Base-by-base conservation (phyloP, 2,113 vertebrate species). In the Bothrops jararaca region DNA sequence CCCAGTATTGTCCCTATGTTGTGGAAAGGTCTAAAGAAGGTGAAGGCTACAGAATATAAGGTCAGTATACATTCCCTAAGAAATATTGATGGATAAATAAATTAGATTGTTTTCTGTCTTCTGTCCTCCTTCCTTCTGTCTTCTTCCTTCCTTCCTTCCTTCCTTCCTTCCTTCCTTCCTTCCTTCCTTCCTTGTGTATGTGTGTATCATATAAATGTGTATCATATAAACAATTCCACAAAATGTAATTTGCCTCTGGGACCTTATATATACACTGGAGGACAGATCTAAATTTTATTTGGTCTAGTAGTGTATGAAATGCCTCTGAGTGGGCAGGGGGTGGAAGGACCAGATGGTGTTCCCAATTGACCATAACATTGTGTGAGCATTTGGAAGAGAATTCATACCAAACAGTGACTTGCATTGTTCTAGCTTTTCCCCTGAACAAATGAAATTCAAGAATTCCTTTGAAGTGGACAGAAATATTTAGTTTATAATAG, bases 381-480 rank as follows among this genome's bases (percentile, higher is more conserved):
- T 26, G 42, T 80, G 11, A 57, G 24, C 18, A 18, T 50, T 92
- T 58, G 69, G 29, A 48, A 42, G 12, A 80, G 52, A 60, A 58
- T 42, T 45, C 56, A 23, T 74, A 69, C 29, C 13, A 10, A 45
- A 57, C 42, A 89, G 88, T 48, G 88, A 86, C 53, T 74, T 11
- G 85, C 29, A 85, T 85, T 90, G 88, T 60, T 58, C 88, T 52
- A 60, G 23, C 4, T 34, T 7, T 9, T 4, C 42, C 29, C 29
- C 53, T 45, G 13, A 22, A 80, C 9, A 85, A 56, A 58, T 86
- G 74, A 92, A 92, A 92, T 86, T 80, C 58, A 80, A 92, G 74
- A 90, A 86, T 92, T n/a, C 54, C 74, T 89, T 74, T 89, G 87
- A 92, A 92, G 53, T 89, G 42, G 45, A 58, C 39, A 85, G 34